Evolutionary conservation across 2,113 vertebrate species (phyloP), one percentile per base, ranked within the genome.

Genomic region (rat (Rattus norvegicus)): DNA sequence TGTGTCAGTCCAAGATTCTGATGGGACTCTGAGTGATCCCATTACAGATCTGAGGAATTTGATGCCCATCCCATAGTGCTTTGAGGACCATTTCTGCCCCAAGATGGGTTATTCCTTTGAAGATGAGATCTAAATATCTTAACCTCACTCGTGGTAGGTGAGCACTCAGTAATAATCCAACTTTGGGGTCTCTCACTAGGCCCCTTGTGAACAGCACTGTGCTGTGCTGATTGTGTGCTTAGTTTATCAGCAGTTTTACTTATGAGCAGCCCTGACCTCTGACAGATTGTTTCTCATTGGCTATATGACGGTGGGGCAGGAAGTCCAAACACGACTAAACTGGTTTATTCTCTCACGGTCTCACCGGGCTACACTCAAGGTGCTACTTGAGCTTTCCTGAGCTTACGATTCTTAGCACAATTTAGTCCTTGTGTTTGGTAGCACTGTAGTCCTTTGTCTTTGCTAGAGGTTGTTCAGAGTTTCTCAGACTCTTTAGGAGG

Each of bases 211-310:
- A 96, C 2, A 61, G 20, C 33, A 5, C 76, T 54, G 30, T 85
- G 14, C 9, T 80, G 1, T 80, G 17, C 20, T 85, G 0, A 85
- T 79, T 67, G 33, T 22, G 2, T 76, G 33, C 47, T 88, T 39
- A 65, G 81, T 89, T 83, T 43, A 43, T 95, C 72, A 63, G 52
- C 80, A 81, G 20, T 93, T 92, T 95, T 87, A 92, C 49, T 69
- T 63, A 33, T 49, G 75, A 80, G 43, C 63, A 92, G 5, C 69
- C 39, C 63, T 96, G 89, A 93, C 79, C 49, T 43, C 43, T 52
- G 63, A 73, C 49, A 52, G 11, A 54, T 54, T 54, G 52, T 65
- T 65, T 88, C 95, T 88, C 77, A 49, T 91, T 26, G 67, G 24
- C 52, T 65, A 0, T 84, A 52, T 96, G 43, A 43, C 2, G 43